phyloP scores from a whole-genome alignment of 2,888 invertebrate genomes.

The Drosophila quinaria region DNA sequence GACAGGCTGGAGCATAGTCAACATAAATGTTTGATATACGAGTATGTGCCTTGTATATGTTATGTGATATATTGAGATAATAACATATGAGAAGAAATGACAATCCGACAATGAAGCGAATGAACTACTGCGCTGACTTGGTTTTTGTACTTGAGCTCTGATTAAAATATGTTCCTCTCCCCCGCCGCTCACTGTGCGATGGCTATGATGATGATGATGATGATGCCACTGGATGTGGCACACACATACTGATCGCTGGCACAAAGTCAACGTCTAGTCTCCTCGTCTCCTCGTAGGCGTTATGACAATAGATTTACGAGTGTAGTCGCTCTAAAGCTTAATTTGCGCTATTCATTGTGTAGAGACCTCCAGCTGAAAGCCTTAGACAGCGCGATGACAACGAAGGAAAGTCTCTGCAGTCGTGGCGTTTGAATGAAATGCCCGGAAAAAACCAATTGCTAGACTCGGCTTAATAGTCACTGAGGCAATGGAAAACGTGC shows the following conservation, averaged over 20 bases:
- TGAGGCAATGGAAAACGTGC: slow-evolving; percentile 58
- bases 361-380: slow-evolving; percentile 54
- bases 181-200: slow-evolving; percentile 36
- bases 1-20: slow-evolving; percentile 65
- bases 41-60: slow-evolving; percentile 6
- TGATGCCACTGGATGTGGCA: slow-evolving; percentile 51
- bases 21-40: slow-evolving; percentile 60
- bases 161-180: slow-evolving; percentile 75
- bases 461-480: slow-evolving; percentile 83
- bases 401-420: slow-evolving; percentile 58
- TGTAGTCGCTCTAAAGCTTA: slow-evolving; percentile 59
- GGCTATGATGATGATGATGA: slow-evolving; percentile 43
- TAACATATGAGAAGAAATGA: slow-evolving; percentile 33
- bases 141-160: slow-evolving; percentile 77
- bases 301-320: slow-evolving; percentile 81
- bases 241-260: slow-evolving; percentile 33
- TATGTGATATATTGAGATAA: slow-evolving; percentile 11
- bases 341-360: slow-evolving; percentile 76
- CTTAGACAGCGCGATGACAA: slow-evolving; percentile 65
- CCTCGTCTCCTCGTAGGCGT: slow-evolving; percentile 64
- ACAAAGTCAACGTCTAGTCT: slow-evolving; percentile 47
- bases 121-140: slow-evolving; percentile 59
- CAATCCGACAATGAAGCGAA: slow-evolving; percentile 55
- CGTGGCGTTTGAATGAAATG: slow-evolving; percentile 76
- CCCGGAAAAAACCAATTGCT: slow-evolving; percentile 86